A percentile compares a stretch with the other conserved stretches of the same genome.
These are phyloP conservation scores for Tetramorium simillimum DNA, from an alignment of 1,140 invertebrate genomes.

Conservation along the genomic window DNA sequence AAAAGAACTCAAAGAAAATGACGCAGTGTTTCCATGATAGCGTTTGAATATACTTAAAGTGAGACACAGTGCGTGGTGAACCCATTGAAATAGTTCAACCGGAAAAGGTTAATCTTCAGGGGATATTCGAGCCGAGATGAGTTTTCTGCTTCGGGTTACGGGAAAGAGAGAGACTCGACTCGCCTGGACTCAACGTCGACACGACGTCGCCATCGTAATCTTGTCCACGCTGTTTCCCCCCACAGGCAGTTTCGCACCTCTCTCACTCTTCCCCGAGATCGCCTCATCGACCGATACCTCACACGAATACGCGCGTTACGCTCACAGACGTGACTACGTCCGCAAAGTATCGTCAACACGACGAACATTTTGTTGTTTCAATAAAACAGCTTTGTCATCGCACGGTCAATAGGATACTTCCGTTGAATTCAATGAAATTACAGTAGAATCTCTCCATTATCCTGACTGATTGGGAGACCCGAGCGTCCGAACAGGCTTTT, in stretches of 20 bases:
- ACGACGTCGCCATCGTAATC: conserved; percentile 48
- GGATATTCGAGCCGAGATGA: conserved; percentile 21
- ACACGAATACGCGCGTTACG: background rate
- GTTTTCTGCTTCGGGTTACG: conserved; percentile 21
- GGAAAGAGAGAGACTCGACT: background rate
- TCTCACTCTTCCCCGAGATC: conserved; percentile 24
- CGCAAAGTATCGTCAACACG: conserved; percentile 6
- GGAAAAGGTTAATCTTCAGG: conserved; percentile 33
- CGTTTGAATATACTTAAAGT: background rate
- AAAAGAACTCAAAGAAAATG: background rate
- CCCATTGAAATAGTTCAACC: conserved; percentile 3
- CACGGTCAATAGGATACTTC: conserved; percentile 19
- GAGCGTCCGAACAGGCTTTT: background rate
- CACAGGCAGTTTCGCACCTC: background rate
- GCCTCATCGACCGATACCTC: conserved; percentile 27
- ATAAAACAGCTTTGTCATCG: conserved; percentile 22
- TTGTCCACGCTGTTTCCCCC: conserved; percentile 13
- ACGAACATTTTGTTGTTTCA: conserved; percentile 25
- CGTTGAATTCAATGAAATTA: background rate
- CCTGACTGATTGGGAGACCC: background rate
- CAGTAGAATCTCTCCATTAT: conserved; percentile 16
- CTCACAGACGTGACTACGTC: background rate
- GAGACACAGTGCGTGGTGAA: background rate
- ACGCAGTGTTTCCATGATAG: background rate
- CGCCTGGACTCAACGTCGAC: conserved; percentile 12